Conservation (phyloP, 1,140 invertebrate genomes). For the Phymorhynchus buccinoides region DNA sequence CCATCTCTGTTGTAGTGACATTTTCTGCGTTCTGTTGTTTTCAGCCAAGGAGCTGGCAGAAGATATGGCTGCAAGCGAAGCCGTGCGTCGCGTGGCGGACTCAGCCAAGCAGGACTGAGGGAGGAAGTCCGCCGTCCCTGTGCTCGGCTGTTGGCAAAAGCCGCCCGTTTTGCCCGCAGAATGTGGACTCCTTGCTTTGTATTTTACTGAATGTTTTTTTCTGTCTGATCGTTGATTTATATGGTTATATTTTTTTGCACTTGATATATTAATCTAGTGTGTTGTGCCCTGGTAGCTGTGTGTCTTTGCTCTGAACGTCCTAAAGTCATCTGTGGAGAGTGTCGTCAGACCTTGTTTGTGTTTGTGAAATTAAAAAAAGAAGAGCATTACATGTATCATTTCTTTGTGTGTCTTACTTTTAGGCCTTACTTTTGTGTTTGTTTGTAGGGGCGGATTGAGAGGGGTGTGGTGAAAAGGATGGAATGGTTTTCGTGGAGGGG, state of each 20-base stretch:
- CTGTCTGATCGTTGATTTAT: background rate
- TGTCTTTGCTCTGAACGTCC: background rate
- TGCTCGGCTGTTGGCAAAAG: constrained; percentile 1
- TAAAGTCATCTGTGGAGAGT: background rate
- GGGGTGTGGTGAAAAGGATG: too few relatives aligned
- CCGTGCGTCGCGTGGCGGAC: constrained; percentile 36
- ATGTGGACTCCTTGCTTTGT: background rate
- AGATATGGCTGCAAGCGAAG: constrained; percentile 43
- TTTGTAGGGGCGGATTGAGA: too few relatives aligned
- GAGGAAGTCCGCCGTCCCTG: background rate
- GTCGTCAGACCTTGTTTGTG: background rate
- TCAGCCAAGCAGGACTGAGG: constrained; percentile 42
- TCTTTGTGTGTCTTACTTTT: too few relatives aligned
- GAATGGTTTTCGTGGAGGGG: too few relatives aligned
- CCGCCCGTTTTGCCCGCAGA: background rate
- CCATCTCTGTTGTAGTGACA: background rate
- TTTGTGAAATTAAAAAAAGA: too few relatives aligned
- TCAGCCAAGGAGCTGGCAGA: constrained; percentile 46
- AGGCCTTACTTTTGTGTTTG: too few relatives aligned
- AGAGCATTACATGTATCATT: too few relatives aligned
- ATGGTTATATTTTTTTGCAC: background rate
- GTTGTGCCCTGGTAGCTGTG: background rate
- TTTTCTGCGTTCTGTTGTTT: constrained; percentile 3
- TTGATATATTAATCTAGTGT: background rate
- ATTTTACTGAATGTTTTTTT: background rate